phyloP scores from a whole-genome alignment of 2,113 vertebrate genomes.

The Fulica atra region DNA sequence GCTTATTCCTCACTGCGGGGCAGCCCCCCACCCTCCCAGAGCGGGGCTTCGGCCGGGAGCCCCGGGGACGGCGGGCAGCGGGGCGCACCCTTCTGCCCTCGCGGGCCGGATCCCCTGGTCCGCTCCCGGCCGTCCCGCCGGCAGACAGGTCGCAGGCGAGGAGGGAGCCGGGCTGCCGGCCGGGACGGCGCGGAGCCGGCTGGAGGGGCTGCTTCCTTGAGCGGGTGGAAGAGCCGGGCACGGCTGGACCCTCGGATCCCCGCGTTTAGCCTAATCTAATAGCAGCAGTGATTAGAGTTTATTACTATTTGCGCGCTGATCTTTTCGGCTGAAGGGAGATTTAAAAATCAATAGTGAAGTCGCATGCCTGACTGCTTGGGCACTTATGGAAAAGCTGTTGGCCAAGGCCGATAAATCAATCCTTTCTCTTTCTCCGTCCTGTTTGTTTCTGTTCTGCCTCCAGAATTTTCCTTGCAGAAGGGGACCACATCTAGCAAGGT shows the following conservation, averaged over 20 bases:
- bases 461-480: conserved; percentile 16
- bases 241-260: neutral
- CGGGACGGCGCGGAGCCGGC: neutral
- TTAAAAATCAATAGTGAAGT: conserved; percentile 48
- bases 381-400: neutral
- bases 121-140: neutral
- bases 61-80: neutral
- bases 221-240: neutral
- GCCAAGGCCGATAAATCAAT: conserved; percentile 48
- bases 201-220: neutral
- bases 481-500: conserved; percentile 4
- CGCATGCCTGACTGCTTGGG: conserved; percentile 15
- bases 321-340: conserved; percentile 8
- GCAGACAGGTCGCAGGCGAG: neutral
- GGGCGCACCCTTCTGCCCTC: no score
- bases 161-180: neutral
- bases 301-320: neutral
- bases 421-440: neutral
- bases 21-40: neutral
- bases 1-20: neutral
- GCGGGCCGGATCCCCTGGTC: no score
- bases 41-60: neutral
- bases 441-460: neutral
- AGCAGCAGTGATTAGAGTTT: neutral
- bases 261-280: neutral